Evolutionary conservation across 2,888 invertebrate genomes (phyloP).

Genomic region (Lucinisca nassula): DNA sequence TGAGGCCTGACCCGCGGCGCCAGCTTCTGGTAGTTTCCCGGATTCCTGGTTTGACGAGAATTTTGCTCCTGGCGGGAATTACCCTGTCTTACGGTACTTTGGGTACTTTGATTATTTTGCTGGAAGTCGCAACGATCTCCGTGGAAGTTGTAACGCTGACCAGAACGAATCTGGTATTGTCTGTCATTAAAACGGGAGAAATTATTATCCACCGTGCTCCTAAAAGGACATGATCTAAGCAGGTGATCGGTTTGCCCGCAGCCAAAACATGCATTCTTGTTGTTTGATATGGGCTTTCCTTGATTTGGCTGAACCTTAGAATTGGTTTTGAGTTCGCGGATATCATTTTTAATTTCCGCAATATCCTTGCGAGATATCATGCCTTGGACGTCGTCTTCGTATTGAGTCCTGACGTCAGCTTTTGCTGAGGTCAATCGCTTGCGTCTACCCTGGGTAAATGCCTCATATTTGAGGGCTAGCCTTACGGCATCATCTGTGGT

Average conservation of each 20-base stretch:
- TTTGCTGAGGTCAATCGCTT: neutral
- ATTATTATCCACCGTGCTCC: neutral
- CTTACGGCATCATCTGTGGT: conserved; percentile 1
- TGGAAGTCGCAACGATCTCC: neutral
- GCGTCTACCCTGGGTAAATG: neutral
- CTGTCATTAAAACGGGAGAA: neutral
- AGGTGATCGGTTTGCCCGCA: neutral
- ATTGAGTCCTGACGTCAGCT: neutral
- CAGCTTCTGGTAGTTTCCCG: conserved; percentile 11
- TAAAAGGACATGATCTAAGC: neutral
- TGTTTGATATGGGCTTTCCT: no score
- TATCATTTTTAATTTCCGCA: neutral
- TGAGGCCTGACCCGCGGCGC: conserved; percentile 9
- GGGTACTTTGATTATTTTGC: neutral
- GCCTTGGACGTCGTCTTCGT: neutral
- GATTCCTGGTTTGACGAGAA: no score
- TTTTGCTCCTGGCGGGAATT: no score
- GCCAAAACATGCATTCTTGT: neutral
- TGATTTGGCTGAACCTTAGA: neutral
- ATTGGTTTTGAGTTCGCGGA: neutral
- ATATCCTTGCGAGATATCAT: neutral
- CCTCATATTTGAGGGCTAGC: conserved; percentile 5
- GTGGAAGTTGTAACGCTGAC: neutral
- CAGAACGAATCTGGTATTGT: neutral
- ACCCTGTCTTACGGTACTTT: no score